These are phyloP conservation scores for Danio tinwini DNA, from an alignment of 2,797 vertebrate species.

Conservation along the genomic window DNA sequence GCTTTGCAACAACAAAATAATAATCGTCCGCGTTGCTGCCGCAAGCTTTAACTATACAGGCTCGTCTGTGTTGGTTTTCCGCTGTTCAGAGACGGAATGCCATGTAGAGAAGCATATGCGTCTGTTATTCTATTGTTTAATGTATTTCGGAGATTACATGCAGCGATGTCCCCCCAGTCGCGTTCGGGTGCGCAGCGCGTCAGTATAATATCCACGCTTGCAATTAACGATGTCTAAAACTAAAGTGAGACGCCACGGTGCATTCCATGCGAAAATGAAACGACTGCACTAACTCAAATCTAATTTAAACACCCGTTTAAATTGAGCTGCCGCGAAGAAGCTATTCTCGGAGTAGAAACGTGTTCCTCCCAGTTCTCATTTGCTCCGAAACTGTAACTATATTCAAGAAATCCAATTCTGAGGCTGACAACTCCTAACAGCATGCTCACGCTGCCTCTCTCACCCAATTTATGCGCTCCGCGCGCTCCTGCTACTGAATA, in stretches of 20 bases:
- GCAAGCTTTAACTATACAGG: slow-evolving; percentile 79
- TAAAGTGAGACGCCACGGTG: slow-evolving; percentile 70
- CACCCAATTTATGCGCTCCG: slow-evolving; percentile 84
- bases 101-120: slow-evolving; percentile 69
- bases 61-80: slow-evolving; percentile 79
- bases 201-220: slow-evolving; percentile 69
- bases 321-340: slow-evolving; percentile 28
- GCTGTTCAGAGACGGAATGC: slow-evolving; percentile 71
- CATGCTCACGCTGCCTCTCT: slow-evolving; percentile 76
- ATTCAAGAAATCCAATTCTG: slow-evolving; percentile 85
- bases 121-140: slow-evolving; percentile 69
- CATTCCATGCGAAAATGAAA: slow-evolving; percentile 77
- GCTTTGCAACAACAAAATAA: slow-evolving; percentile 79
- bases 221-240: slow-evolving; percentile 70
- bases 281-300: slow-evolving; percentile 68
- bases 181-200: slow-evolving; percentile 52
- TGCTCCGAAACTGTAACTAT: slow-evolving; percentile 87
- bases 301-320: slow-evolving; percentile 47
- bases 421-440: slow-evolving; percentile 85
- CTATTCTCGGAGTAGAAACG: slow-evolving; percentile 44
- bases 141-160: slow-evolving; percentile 57
- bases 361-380: slow-evolving; percentile 83
- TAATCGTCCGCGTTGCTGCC: slow-evolving; percentile 75
- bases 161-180: slow-evolving; percentile 62
- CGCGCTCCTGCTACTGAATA: slow-evolving; percentile 87